phyloP scores from a whole-genome alignment of 2,888 invertebrate species.

The Antheraea assamensis region DNA sequence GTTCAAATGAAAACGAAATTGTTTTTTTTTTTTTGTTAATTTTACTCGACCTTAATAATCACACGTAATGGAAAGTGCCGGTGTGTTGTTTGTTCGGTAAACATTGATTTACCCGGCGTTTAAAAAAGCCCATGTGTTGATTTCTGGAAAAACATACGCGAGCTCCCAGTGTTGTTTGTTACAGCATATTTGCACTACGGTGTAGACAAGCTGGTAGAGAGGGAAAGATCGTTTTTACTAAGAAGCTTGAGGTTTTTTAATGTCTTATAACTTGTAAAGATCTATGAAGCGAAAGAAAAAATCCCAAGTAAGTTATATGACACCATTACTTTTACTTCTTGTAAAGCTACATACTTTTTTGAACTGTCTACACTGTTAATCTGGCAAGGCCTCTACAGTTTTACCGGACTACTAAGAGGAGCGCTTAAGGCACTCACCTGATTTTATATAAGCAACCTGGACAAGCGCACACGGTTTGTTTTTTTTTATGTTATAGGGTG shows the following conservation, averaged over 20 bases:
- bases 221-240: background rate
- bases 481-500: too few relatives aligned
- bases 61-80: background rate
- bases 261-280: background rate
- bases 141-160: background rate
- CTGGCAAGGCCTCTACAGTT: too few relatives aligned
- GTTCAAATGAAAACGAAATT: background rate
- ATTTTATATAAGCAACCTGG: too few relatives aligned
- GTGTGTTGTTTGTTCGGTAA: background rate
- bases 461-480: too few relatives aligned
- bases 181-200: background rate
- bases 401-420: too few relatives aligned
- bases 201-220: background rate
- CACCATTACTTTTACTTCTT: too few relatives aligned
- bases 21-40: background rate
- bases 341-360: too few relatives aligned
- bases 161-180: background rate
- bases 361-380: too few relatives aligned
- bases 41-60: background rate
- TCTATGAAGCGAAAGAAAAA: background rate
- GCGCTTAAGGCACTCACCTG: too few relatives aligned
- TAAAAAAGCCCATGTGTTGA: background rate
- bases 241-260: background rate
- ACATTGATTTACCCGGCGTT: background rate
- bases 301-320: background rate